Evolutionary conservation across 2,888 invertebrate genomes (phyloP), one percentile per base, ranked within the genome.

Genomic region (Embidobia sp.): DNA sequence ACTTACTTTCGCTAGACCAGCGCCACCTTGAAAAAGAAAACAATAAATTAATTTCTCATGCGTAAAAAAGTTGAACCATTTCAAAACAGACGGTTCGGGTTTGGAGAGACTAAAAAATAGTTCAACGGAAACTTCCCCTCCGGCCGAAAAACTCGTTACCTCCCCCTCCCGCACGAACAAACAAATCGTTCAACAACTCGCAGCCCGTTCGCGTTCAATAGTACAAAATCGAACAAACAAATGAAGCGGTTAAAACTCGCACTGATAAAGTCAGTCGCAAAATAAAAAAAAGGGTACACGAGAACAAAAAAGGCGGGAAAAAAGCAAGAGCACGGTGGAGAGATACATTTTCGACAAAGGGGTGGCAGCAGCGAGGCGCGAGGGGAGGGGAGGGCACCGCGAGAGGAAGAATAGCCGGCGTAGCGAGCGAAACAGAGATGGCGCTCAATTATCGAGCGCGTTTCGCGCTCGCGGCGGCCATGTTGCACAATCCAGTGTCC

Each of bases 391-490:
- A n/a, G 15, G 46, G 42, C 26, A 46, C 35, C 59, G 51, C 49
- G 42, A 49, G 76, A 76, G 67, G 72, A 61, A 78, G 63, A 67
- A 66, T 59, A 57, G 59, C 44, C 55, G 33, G 44, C 59, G 49
- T 49, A 61, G 72, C 70, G 51, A 66, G 73, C 70, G 72, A 44
- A 53, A 78, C 70, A 80, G 79, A 74, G 79, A 79, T 79, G 81
- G 79, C 81, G 82, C 85, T 85, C 86, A 87, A 87, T 87, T 87
- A 87, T 87, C 84, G 86, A 85, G 83, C 85, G 85, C 81, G 80
- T 81, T 82, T 82, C 79, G 81, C 69, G 79, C 79, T 80, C 80
- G 78, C 78, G 84, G 87, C 87, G 85, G 88, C 88, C 87, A 87
- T 87, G 87, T 85, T 86, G 87, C 84, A 84, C 85, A 85, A 85